These are phyloP conservation scores for Pterobdella sp. DNA, from an alignment of 2,888 invertebrate species.

Conservation along the genomic window DNA sequence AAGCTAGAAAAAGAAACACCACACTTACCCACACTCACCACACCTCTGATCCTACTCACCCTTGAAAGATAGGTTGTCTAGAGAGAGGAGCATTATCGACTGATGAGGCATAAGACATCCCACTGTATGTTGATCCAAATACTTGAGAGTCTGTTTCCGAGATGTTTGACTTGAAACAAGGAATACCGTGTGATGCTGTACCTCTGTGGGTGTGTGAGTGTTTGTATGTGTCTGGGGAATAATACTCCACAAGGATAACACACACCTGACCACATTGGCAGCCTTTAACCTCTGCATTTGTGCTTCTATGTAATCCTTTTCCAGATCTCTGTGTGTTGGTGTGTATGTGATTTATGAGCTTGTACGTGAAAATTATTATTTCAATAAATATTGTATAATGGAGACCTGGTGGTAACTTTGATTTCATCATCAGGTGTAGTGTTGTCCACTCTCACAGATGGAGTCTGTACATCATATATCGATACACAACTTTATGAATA, in stretches of 20 bases:
- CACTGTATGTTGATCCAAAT: conserved; percentile 46
- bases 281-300: conserved; percentile 7
- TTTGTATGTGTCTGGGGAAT: no score
- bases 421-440: not conserved
- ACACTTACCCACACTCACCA: no score
- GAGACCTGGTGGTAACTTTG: conserved; percentile 3
- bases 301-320: conserved; percentile 2
- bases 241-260: no score
- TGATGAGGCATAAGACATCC: conserved; percentile 49
- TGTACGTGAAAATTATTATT: not conserved
- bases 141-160: conserved; percentile 35
- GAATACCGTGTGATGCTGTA: conserved; percentile 20
- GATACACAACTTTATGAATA: no score
- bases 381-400: not conserved
- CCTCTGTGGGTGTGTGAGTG: no score
- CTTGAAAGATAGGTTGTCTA: conserved; percentile 56
- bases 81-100: conserved; percentile 59
- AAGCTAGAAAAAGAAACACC: no score
- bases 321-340: not conserved
- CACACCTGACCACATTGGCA: not conserved
- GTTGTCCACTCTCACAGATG: conserved; percentile 6
- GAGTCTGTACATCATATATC: no score
- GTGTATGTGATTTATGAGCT: not conserved
- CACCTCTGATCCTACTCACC: no score
- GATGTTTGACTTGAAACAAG: conserved; percentile 31